Percentiles rank a stretch among this genome's conserved stretches.
Conservation (phyloP, 2,888 invertebrate genomes). For the Acleris holmiana region DNA sequence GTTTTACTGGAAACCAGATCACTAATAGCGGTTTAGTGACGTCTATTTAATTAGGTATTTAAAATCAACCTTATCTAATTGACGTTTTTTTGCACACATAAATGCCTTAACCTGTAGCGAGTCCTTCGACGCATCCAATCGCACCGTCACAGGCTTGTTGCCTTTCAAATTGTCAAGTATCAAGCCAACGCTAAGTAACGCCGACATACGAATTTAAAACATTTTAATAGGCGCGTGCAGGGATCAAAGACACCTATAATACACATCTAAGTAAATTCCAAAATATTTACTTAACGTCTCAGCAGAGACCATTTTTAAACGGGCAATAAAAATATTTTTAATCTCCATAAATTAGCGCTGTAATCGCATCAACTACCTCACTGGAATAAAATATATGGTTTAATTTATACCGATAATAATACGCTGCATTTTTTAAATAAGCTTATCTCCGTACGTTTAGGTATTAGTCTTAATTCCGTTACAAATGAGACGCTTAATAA, state of each 20-base stretch:
- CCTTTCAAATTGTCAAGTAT: slow-evolving; percentile 35
- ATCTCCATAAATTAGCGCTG: slow-evolving; percentile 32
- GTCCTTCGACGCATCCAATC: slow-evolving; percentile 18
- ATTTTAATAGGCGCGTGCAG: slow-evolving; percentile 13
- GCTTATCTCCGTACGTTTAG: slow-evolving; percentile 46
- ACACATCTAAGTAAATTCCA: slow-evolving; percentile 12
- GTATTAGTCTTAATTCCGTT: slow-evolving; percentile 57
- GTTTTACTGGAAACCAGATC: no score
- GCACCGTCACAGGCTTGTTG: slow-evolving; percentile 16
- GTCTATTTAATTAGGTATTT: no score
- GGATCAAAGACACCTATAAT: slow-evolving; percentile 1
- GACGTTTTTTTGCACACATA: background rate
- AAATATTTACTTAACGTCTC: slow-evolving; percentile 23
- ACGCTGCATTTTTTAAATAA: slow-evolving; percentile 45
- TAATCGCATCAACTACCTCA: slow-evolving; percentile 37
- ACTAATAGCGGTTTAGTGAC: no score
- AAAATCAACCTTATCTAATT: no score
- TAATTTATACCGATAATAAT: slow-evolving; percentile 44
- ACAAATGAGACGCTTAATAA: slow-evolving; percentile 50
- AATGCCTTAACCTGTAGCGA: slow-evolving; percentile 7
- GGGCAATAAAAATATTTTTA: slow-evolving; percentile 30
- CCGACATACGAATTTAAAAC: background rate
- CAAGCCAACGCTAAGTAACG: slow-evolving; percentile 22
- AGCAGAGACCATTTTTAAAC: slow-evolving; percentile 16
- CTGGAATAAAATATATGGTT: slow-evolving; percentile 33